Evolutionary conservation across 2,113 vertebrate genomes (phyloP), one percentile per base, ranked within the genome.

Genomic region (Sinocyclocheilus maitianheensis): DNA sequence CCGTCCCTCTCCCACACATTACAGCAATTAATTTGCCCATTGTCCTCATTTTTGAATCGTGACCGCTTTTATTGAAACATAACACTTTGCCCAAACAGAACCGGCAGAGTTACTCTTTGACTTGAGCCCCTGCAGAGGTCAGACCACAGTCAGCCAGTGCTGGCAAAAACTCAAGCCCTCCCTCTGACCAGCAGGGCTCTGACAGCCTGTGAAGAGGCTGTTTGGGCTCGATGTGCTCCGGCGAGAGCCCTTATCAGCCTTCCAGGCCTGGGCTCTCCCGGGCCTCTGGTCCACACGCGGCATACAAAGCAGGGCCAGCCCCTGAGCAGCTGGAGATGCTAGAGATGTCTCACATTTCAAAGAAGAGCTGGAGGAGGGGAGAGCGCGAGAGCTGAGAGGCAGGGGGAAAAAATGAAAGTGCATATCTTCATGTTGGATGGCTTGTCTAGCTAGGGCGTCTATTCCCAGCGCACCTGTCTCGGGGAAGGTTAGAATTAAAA

Each of bases 301-400:
- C 93, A 95, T 94, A 94, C 94, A 92, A 95, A 95, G 89, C 93
- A 94, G 92, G 84, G 60, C 93, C 92, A 91, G 93, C 93, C 91
- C 85, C 91, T 90, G 90, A 93, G 94, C 93, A 94, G 94, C 95
- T 95, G 94, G 92, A 95, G 93, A 95, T 93, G 94, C 94, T 94
- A 94, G 94, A 94, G 91, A 93, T 93, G 92, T 92, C 93, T 93
- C 92, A 93, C 91, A 90, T 95, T 94, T 95, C 94, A 95, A 94
- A 95, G 94, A 93, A 89, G 91, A 89, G 93, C 90, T 93, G 91
- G 91, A 94, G 93, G 92, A 93, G 91, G 92, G 90, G 90, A 91
- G 89, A 88, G 87, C 79, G 88, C 81, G 86, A 90, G 91, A 86
- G 63, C 43, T 48, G 92, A 90, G 91, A 89, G 86, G 89, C 89